Base-by-base conservation (phyloP, 1,140 invertebrate genomes). In the Calycopis cecrops region DNA sequence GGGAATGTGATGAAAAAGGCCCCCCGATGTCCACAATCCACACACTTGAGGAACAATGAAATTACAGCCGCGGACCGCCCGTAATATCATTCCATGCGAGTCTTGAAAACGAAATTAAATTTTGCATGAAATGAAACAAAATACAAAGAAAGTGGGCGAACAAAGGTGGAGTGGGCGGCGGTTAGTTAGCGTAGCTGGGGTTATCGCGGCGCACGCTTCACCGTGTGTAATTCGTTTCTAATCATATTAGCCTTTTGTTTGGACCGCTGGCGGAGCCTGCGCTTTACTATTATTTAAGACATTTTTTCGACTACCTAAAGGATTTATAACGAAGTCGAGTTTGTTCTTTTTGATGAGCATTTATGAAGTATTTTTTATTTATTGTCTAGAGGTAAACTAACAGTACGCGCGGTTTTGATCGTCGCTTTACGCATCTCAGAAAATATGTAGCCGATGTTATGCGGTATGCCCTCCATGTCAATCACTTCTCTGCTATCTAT, bases 21-120 rank as follows among this genome's bases (percentile, higher is more conserved):
- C 71, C 73, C 71, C 71, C 63, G 68, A 76, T 82, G 79, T 84
- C 79, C 80, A 81, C 83, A 74, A 77, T 84, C 79, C 80, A 81
- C 83, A 74, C 80, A 82, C 82, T 86, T 84, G 83, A 84, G 76
- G 71, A 81, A 73, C 63, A 75, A 79, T 79, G 79, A 77, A 79
- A 86, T 85, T 85, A 85, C 77, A 66, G 74, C 70, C 67, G 72
- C 76, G 71, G 71, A 67, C 73, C 62, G 66, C 59, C 60, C 70
- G 80, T 86, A 86, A 86, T 86, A 85, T 85, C 79, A 86, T 86
- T 85, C 82, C 82, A 65, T 65, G 70, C 80, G 82, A 82, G 79
- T 85, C 82, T 85, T 84, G 80, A 81, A 85, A 85, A 79, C 82
- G 79, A 83, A 86, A 86, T 86, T 86, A 83, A 86, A 86, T 86